Base-by-base conservation (phyloP, 2,888 invertebrate species). In the Agapostemon virescens region DNA sequence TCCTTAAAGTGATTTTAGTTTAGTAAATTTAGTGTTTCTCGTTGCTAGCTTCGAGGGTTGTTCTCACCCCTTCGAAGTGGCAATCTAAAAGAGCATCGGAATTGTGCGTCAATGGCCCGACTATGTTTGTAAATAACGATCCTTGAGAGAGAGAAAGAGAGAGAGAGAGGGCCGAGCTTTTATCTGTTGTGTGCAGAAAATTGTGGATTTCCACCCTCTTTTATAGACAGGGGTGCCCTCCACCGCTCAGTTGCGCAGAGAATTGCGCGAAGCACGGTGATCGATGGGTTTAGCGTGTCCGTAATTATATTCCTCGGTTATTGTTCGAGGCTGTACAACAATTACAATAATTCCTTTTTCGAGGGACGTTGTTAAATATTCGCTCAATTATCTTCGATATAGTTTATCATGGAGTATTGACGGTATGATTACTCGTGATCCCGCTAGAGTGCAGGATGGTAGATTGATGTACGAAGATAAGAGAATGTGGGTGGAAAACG, bases 101-200 rank as follows among this genome's bases (percentile, higher is more conserved):
- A 38, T 64, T 26, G 55, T 7, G 55, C 26, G 55, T 55, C 49
- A 49, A 23, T 30, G 55, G 58, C 67, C 17, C 6, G 67, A 67
- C 42, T 45, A 26, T 67, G 55, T 55, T 55, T 55, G 26, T 55
- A 55, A 55, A 55, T 55, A 55, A 55, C 15, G 55, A 55, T 55
- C 55, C 55, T 55, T 55, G 55, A 55, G 17, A 55, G 55, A 30
- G n/a, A n/a, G n/a, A n/a, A n/a, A n/a, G n/a, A n/a, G 55, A 55
- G 17, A 55, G 55, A 30, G 55, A 55, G 17, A 55, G 55, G 17
- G 15, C 1, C 26, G 7, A 55, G 55, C 55, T 55, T 55, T 55
- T 55, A 55, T 55, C 55, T 17, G 26, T 26, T 55, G 55, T 55
- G 55, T 55, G 55, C 26, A 55, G 55, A 55, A 55, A 55, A 55